These are phyloP conservation scores for Chouioia cunea DNA, from an alignment of 2,888 invertebrate genomes.

Conservation along the genomic window DNA sequence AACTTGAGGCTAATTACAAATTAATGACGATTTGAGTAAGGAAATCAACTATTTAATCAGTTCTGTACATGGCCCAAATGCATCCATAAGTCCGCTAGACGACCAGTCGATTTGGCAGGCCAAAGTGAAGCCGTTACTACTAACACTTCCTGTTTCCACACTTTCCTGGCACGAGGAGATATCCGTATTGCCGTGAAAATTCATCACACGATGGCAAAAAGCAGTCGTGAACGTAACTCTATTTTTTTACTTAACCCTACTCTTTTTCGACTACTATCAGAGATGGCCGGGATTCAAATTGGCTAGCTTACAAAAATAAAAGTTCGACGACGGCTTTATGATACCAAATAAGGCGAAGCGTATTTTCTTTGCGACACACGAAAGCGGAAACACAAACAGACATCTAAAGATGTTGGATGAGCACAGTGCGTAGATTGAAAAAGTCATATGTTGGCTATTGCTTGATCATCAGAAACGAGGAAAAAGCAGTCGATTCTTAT, in stretches of 20 bases:
- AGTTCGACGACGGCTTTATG: constrained; percentile 31
- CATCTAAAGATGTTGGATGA: constrained; percentile 12
- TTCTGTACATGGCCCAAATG: constrained; percentile 31
- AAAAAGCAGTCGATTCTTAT: too few relatives aligned
- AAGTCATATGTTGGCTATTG: too few relatives aligned
- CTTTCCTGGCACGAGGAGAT: constrained; percentile 39
- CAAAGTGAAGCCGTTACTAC: constrained; percentile 35
- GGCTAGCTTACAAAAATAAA: constrained; percentile 36
- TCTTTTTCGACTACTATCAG: constrained; percentile 25
- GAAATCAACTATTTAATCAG: constrained; percentile 32
- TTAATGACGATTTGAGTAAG: constrained; percentile 17
- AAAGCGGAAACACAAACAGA: constrained; percentile 30
- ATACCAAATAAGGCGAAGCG: constrained; percentile 8
- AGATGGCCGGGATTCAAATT: constrained; percentile 38
- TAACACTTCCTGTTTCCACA: constrained; percentile 42
- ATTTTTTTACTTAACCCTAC: constrained; percentile 14
- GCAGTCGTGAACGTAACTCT: constrained; percentile 7
- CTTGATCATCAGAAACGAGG: too few relatives aligned
- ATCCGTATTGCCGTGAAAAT: constrained; percentile 23
- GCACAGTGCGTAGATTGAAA: too few relatives aligned
- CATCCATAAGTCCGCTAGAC: constrained; percentile 17
- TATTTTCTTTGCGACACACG: constrained; percentile 13
- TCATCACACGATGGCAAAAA: constrained; percentile 20
- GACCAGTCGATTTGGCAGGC: constrained; percentile 43
- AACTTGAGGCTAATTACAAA: constrained; percentile 20